Base-by-base conservation (phyloP, 2,888 invertebrate species). In the Leptinotarsa haldemani region DNA sequence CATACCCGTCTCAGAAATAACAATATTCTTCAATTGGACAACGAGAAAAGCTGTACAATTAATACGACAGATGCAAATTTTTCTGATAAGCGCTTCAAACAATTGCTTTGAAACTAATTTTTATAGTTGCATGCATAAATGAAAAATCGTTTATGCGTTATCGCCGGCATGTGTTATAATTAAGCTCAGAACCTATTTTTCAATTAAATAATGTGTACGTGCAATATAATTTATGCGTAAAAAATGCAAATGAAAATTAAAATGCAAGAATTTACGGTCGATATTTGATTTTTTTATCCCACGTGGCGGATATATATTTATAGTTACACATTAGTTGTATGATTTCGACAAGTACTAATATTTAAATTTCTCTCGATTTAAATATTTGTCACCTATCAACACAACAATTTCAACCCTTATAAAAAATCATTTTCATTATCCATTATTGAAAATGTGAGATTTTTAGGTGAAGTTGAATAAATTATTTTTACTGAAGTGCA, bases 111-210 rank as follows among this genome's bases (percentile, higher is more conserved):
- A 25, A 22, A 58, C 22, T 58, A 58, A 58, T 58, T 58, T 58
- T 58, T 58, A 58, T 58, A 61, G 30, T 61, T 40, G 61, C 61
- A 61, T 61, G 61, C 30, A 16, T n/a, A 40, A 15, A 61, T 40
- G 40, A 61, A 61, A 61, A 61, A 61, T 18, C 15, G 61, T 61
- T 61, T 61, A 30, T 61, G 61, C 40, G 61, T 61, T 61, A 61
- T 61, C 61, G 61, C 61, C 16, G 30, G 25, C 40, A 40, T 61
- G 61, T 61, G 61, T 61, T 61, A 30, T 61, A 61, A 61, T 61
- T 61, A 61, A 18, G 61, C 12, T 61, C 40, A n/a, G 30, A 61
- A 40, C 25, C 61, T n/a, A 61, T 61, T 40, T 61, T 61, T 25
- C 61, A 61, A 61, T 61, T 61, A 61, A 25, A 30, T 61, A 61